A percentile compares a stretch with the other conserved stretches of the same genome.
phyloP scores from a whole-genome alignment of 2,113 vertebrate species.

The Tetrao urogallus region DNA sequence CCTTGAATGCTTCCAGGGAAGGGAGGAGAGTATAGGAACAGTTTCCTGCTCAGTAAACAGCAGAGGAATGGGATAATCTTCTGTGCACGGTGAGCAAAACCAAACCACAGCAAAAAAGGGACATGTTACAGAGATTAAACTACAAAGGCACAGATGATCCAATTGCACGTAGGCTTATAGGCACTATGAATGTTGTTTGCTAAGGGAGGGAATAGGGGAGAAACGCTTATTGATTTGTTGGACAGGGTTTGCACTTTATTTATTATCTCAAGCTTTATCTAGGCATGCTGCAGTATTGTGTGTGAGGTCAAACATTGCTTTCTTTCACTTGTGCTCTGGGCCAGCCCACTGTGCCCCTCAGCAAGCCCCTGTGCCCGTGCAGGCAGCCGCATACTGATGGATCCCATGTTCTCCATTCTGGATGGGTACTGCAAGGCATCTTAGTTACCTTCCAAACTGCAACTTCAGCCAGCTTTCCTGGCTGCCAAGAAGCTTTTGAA shows the following conservation, averaged over 20 bases:
- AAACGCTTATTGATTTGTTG: not conserved
- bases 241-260: not conserved
- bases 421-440: not conserved
- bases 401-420: accelerated
- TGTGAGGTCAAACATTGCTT: not conserved
- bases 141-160: not conserved
- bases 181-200: accelerated
- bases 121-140: not conserved
- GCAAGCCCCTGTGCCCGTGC: not conserved
- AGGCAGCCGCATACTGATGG: accelerated
- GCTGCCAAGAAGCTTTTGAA: not conserved
- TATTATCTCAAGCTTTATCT: not conserved
- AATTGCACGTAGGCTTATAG: accelerated
- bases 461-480: not conserved
- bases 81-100: accelerated
- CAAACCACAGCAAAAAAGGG: not conserved
- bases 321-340: not conserved
- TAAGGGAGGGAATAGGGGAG: not conserved
- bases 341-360: not conserved
- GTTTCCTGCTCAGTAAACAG: not conserved
- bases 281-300: not conserved
- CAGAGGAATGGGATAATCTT: not conserved
- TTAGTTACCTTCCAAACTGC: not conserved
- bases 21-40: not conserved
- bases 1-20: too few species aligned